Conservation (phyloP, 1,140 invertebrate genomes). For the Lepidurus packardi region DNA sequence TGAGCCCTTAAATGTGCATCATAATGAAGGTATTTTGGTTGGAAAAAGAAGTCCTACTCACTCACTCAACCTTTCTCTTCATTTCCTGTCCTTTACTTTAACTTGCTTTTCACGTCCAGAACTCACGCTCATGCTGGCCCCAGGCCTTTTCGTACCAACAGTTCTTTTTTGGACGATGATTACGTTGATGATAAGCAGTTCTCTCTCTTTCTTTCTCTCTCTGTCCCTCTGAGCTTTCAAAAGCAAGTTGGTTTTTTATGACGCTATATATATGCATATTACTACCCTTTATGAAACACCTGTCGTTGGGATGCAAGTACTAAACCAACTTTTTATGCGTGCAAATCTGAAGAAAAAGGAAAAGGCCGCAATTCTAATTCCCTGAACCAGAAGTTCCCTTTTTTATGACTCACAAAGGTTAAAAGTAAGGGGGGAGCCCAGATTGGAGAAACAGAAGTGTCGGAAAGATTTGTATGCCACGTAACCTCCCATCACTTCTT, state of each 20-base stretch:
- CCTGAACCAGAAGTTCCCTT: neutral
- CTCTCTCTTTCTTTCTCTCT: neutral
- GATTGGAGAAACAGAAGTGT: conserved; percentile 18
- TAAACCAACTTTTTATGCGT: neutral
- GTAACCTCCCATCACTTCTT: conserved; percentile 21
- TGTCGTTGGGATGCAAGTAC: neutral
- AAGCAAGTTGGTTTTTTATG: conserved; percentile 11
- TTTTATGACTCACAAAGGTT: neutral
- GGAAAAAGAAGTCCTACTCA: neutral
- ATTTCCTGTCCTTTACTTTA: conserved; percentile 14
- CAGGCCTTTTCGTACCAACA: neutral
- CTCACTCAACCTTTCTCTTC: neutral
- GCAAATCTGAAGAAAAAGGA: neutral
- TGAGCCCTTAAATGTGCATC: conserved; percentile 15
- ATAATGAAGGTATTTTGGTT: neutral
- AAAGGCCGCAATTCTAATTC: neutral
- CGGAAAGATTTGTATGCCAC: conserved; percentile 4
- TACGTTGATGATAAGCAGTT: neutral
- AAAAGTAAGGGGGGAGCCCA: neutral
- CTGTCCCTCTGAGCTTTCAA: neutral
- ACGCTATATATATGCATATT: neutral
- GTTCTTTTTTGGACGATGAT: neutral
- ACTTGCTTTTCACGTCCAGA: conserved; percentile 10
- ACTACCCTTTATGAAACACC: conserved; percentile 10
- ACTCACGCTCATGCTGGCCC: conserved; percentile 12